Evolutionary conservation across 2,797 vertebrate species (phyloP).

Genomic region (Cyprinodon diabolis): DNA sequence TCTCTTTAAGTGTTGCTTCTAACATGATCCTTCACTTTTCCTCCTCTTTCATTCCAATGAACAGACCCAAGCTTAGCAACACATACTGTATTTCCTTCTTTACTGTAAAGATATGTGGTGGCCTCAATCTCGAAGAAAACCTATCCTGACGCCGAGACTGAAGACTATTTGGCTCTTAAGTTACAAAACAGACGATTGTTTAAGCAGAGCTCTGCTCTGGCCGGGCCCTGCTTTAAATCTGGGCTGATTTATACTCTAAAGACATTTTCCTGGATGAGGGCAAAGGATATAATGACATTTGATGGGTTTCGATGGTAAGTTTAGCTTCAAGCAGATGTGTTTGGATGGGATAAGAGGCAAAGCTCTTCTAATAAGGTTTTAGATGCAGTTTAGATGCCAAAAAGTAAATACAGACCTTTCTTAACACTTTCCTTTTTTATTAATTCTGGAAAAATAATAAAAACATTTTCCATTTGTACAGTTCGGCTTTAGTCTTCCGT

Average conservation of each 20-base stretch:
- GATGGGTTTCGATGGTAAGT: constrained; percentile 31
- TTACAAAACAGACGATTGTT: constrained; percentile 68
- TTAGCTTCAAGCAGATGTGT: constrained; percentile 17
- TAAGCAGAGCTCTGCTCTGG: constrained; percentile 57
- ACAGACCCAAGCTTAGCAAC: constrained; percentile 37
- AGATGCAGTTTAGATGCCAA: not conserved
- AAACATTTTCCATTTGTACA: not conserved
- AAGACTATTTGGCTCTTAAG: constrained; percentile 63
- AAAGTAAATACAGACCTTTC: not conserved
- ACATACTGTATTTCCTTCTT: constrained; percentile 16
- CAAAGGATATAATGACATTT: constrained; percentile 30
- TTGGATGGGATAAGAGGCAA: not conserved
- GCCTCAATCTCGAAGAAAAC: constrained; percentile 39
- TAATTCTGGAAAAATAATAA: not conserved
- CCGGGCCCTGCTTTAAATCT: constrained; percentile 64
- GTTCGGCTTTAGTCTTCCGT: not conserved
- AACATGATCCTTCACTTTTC: constrained; percentile 17
- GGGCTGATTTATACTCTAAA: constrained; percentile 53
- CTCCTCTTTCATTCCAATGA: constrained; percentile 29
- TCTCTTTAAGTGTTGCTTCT: constrained; percentile 23
- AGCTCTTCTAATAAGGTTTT: not conserved
- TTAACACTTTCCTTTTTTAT: not conserved
- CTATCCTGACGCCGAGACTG: constrained; percentile 38
- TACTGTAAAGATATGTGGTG: constrained; percentile 35
- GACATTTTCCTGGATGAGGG: constrained; percentile 55